Conservation (phyloP, 1,140 invertebrate genomes). For the Batillaria attramentaria region DNA sequence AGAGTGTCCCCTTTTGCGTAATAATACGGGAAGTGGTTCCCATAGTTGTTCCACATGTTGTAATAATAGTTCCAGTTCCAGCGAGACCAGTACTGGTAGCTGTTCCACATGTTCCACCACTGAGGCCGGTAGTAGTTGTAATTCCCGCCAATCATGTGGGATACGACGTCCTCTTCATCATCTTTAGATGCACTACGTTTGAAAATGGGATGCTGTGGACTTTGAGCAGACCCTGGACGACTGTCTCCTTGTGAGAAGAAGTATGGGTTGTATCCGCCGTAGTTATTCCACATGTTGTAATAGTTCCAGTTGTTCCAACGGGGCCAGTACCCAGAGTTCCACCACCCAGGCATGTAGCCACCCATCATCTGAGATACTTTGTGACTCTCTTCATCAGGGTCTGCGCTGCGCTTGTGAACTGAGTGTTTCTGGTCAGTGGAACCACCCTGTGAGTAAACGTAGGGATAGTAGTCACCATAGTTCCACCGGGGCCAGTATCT, state of each 20-base stretch:
- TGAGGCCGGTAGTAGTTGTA: conserved; percentile 13
- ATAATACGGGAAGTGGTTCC: no score
- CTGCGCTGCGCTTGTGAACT: not conserved
- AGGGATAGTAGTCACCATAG: not conserved
- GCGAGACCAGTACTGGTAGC: not conserved
- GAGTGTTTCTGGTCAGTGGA: not conserved
- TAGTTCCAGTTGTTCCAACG: not conserved
- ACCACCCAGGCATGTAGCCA: not conserved
- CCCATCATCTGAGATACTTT: not conserved
- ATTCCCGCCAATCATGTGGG: not conserved
- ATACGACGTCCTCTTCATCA: not conserved
- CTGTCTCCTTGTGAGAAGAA: not conserved
- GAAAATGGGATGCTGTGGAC: not conserved
- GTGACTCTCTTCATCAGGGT: not conserved
- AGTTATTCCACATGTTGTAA: no score
- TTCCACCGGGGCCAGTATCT: not conserved
- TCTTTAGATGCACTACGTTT: not conserved
- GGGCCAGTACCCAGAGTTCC: not conserved
- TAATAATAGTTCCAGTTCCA: not conserved
- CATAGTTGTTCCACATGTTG: not conserved
- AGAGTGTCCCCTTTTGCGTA: no score
- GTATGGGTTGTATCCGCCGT: not conserved
- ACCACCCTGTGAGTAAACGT: not conserved
- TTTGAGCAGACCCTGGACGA: not conserved
- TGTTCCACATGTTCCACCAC: conserved; percentile 15